Percentiles rank a stretch among this genome's conserved stretches.
These are phyloP conservation scores for Campylomormyrus tamandua DNA, from an alignment of 2,113 vertebrate species.

Conservation along the genomic window DNA sequence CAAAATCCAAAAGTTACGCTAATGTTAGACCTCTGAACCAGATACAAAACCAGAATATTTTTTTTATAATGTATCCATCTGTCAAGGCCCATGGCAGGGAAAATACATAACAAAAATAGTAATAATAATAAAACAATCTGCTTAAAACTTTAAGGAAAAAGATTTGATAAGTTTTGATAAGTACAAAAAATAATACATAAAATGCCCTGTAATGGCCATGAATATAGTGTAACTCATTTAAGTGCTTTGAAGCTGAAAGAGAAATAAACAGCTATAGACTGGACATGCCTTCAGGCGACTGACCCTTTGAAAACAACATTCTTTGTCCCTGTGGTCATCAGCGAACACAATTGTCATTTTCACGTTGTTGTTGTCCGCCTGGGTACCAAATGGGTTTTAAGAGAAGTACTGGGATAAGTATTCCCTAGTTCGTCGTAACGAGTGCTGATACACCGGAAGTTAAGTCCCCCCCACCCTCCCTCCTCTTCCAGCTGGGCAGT, in stretches of 20 bases:
- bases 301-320: neutral
- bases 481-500: constrained; percentile 36
- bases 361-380: neutral
- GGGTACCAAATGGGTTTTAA: neutral
- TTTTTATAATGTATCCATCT: neutral
- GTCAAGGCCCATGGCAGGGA: neutral
- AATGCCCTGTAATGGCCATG: neutral
- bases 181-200: neutral
- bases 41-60: neutral
- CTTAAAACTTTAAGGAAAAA: neutral
- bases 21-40: neutral
- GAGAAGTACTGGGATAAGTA: neutral
- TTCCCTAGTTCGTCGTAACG: constrained; percentile 21
- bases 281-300: too few species aligned
- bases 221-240: neutral
- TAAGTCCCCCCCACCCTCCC: constrained; percentile 2
- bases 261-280: neutral
- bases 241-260: neutral
- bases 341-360: neutral
- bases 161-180: neutral
- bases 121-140: neutral
- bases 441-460: constrained; percentile 36
- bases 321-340: neutral
- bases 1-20: neutral
- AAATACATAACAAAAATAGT: neutral